These are phyloP conservation scores for Tiphia femorata DNA, from an alignment of 2,888 invertebrate species.

Conservation along the genomic window DNA sequence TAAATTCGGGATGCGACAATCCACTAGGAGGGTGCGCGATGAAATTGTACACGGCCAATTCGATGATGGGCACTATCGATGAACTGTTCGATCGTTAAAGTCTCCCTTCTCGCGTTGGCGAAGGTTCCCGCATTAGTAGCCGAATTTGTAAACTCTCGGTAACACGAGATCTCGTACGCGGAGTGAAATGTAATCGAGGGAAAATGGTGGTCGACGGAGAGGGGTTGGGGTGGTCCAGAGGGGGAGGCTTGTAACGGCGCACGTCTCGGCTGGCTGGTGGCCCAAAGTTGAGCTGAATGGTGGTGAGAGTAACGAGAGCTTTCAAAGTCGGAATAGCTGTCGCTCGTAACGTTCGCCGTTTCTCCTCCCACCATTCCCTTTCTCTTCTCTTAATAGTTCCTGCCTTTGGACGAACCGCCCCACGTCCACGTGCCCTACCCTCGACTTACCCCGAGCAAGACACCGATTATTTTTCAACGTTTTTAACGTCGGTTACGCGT, in stretches of 20 bases:
- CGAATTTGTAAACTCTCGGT: neutral
- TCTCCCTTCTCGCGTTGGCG: no score
- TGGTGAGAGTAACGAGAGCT: slow-evolving; percentile 31
- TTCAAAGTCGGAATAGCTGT: slow-evolving; percentile 29
- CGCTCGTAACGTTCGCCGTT: slow-evolving; percentile 26
- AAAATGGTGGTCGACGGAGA: slow-evolving; percentile 2
- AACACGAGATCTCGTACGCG: no score
- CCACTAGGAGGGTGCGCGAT: no score
- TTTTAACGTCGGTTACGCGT: slow-evolving; percentile 27
- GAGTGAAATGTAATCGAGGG: neutral
- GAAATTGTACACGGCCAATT: slow-evolving; percentile 25
- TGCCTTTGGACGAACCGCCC: neutral
- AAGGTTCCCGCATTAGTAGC: slow-evolving; percentile 3
- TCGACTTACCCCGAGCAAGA: neutral
- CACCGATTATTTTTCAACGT: slow-evolving; percentile 33
- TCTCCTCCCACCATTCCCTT: slow-evolving; percentile 15
- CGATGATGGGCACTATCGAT: no score
- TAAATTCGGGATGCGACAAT: no score
- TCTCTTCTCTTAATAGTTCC: no score
- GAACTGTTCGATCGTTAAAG: no score
- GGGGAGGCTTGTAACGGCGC: slow-evolving; percentile 17
- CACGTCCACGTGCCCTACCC: neutral
- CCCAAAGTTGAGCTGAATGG: slow-evolving; percentile 24
- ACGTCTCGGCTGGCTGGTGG: slow-evolving; percentile 12
- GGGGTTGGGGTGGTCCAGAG: no score